Percentiles rank a stretch among this genome's conserved stretches.
phyloP scores from a whole-genome alignment of 2,888 invertebrate genomes.

The Apamea sordens region DNA sequence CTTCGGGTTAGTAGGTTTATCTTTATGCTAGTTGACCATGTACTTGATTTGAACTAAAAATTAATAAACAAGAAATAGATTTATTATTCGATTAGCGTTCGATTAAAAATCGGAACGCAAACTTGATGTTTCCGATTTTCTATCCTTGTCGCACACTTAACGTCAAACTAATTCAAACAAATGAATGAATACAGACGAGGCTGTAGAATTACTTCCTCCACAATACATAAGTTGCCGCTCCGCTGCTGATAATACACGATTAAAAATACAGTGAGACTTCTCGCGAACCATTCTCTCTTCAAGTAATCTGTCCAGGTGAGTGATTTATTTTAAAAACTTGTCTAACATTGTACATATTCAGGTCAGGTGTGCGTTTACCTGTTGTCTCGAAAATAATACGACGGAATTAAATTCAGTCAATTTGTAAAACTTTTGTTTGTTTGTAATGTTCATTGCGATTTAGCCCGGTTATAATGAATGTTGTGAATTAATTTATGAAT shows the following conservation, averaged over 20 bases:
- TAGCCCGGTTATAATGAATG: conserved; percentile 46
- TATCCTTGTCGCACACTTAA: conserved; percentile 67
- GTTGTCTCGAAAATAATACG: conserved; percentile 48
- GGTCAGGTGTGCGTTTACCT: conserved; percentile 53
- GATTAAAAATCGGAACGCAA: conserved; percentile 55
- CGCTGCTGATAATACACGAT: conserved; percentile 63
- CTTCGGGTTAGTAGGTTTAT: conserved; percentile 13
- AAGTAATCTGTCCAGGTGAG: conserved; percentile 56
- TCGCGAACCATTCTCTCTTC: conserved; percentile 31
- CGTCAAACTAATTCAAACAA: conserved; percentile 69
- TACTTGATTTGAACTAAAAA: not conserved
- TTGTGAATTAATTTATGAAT: conserved; percentile 39
- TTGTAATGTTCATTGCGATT: conserved; percentile 48
- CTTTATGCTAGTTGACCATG: not conserved
- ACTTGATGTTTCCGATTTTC: conserved; percentile 9
- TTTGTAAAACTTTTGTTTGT: conserved; percentile 49
- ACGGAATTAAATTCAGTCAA: conserved; percentile 51
- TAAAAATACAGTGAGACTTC: conserved; percentile 47
- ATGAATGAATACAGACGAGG: conserved; percentile 61
- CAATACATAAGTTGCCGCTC: conserved; percentile 69
- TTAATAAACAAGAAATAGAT: not conserved
- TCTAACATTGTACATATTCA: conserved; percentile 9
- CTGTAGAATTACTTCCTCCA: conserved; percentile 55
- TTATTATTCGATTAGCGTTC: not conserved
- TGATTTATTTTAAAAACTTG: conserved; percentile 30